Conservation (phyloP, 2,113 vertebrate species). For the Balaenoptera acutorostrata region DNA sequence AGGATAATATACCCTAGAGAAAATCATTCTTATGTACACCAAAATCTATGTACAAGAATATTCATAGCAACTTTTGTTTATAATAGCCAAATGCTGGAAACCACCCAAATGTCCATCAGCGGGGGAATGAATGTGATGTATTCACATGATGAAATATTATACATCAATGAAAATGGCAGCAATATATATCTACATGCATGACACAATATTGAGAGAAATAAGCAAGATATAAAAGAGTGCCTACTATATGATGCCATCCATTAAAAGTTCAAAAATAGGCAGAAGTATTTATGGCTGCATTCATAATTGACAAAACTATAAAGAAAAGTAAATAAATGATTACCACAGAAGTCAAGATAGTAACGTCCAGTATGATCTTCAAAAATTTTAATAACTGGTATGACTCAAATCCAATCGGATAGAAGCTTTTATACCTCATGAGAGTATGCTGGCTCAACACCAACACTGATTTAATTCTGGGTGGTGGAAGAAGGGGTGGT, state of each 20-base stretch:
- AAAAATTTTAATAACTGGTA: background rate
- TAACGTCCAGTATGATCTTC: conserved; percentile 3
- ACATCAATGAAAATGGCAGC: conserved; percentile 7
- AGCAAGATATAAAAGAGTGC: background rate
- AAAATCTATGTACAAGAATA: background rate
- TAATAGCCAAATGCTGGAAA: background rate
- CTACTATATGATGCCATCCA: background rate
- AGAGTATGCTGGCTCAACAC: too few relatives aligned
- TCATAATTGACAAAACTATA: conserved; percentile 11
- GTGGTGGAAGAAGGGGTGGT: background rate
- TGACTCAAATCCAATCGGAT: background rate
- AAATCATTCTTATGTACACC: background rate
- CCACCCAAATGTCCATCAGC: background rate
- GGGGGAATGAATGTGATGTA: background rate
- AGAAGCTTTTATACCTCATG: too few relatives aligned
- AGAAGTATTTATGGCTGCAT: background rate
- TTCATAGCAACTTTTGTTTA: conserved; percentile 3
- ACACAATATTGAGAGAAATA: background rate
- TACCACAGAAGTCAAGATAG: conserved; percentile 8
- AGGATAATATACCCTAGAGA: background rate
- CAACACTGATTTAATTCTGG: background rate
- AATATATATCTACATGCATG: background rate
- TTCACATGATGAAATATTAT: background rate
- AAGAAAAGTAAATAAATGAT: conserved; percentile 22
- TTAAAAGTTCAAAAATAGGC: background rate